Percentiles rank a stretch among this genome's conserved stretches.
Conservation (phyloP, 2,113 vertebrate genomes). For the Dryoscopus gambensis region DNA sequence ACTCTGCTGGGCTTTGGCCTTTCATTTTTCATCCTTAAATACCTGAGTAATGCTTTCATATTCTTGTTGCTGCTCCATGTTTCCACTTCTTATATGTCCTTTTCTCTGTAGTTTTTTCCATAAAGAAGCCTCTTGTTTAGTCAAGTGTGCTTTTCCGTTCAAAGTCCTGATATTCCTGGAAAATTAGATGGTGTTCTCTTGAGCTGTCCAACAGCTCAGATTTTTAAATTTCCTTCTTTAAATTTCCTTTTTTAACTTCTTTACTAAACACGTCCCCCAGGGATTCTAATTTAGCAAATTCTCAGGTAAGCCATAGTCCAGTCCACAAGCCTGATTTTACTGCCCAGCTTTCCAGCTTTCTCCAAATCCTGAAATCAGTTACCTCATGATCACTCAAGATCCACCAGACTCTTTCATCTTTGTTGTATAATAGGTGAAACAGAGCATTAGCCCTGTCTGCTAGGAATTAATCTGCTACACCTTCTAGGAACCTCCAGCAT, state of each 20-base stretch:
- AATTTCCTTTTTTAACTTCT: not conserved
- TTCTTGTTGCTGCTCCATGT: not conserved
- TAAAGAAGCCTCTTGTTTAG: not conserved
- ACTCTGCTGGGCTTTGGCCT: not conserved
- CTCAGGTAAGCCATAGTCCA: not conserved
- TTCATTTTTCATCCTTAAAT: not conserved
- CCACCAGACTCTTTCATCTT: not conserved
- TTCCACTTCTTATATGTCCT: not conserved
- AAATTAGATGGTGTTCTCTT: not conserved
- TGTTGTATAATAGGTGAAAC: not conserved
- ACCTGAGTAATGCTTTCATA: not conserved
- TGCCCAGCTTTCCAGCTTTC: not conserved
- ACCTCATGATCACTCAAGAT: not conserved
- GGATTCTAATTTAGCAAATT: not conserved
- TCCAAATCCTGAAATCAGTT: not conserved
- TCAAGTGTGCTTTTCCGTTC: not conserved
- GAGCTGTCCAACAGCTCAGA: not conserved
- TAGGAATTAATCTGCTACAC: not conserved
- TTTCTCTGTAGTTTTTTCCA: not conserved
- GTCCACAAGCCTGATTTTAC: not conserved
- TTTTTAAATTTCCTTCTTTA: not conserved
- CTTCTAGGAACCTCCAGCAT: not conserved
- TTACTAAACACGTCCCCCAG: not conserved
- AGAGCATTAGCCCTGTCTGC: not conserved
- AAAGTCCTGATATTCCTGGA: not conserved